phyloP scores from a whole-genome alignment of 2,113 vertebrate species.

The Otus sunia region DNA sequence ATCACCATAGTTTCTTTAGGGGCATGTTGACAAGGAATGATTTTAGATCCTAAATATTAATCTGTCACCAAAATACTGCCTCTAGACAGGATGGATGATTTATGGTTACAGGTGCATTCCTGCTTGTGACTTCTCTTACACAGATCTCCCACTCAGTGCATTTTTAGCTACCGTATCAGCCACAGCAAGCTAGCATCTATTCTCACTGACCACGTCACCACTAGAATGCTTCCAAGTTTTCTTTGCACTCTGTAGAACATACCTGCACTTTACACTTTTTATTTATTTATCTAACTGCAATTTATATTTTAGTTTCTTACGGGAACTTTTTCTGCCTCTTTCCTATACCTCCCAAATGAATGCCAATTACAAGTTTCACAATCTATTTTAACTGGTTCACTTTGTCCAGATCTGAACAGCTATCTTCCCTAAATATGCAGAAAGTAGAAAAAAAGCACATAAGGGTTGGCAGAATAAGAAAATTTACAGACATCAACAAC shows the following conservation, averaged over 20 bases:
- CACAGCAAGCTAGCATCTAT: neutral
- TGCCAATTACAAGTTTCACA: neutral
- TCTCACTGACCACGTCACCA: neutral
- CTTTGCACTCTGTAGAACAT: neutral
- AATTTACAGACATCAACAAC: neutral
- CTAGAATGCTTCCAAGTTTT: neutral
- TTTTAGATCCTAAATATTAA: neutral
- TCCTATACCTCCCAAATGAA: neutral
- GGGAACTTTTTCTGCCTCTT: neutral
- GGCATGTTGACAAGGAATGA: accelerated
- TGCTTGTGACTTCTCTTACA: neutral
- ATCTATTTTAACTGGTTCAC: neutral
- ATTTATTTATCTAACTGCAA: neutral
- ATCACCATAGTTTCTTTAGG: neutral
- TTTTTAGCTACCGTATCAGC: neutral
- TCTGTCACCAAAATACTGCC: neutral
- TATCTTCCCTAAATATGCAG: neutral
- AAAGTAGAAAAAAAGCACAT: neutral
- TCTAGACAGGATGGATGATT: neutral
- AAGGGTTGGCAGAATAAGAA: neutral
- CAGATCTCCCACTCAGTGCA: neutral
- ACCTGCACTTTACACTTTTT: neutral
- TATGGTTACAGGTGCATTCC: neutral
- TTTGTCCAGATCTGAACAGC: neutral
- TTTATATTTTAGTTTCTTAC: neutral